Evolutionary conservation across 2,797 vertebrate species (phyloP).

Genomic region (Argya squamiceps): DNA sequence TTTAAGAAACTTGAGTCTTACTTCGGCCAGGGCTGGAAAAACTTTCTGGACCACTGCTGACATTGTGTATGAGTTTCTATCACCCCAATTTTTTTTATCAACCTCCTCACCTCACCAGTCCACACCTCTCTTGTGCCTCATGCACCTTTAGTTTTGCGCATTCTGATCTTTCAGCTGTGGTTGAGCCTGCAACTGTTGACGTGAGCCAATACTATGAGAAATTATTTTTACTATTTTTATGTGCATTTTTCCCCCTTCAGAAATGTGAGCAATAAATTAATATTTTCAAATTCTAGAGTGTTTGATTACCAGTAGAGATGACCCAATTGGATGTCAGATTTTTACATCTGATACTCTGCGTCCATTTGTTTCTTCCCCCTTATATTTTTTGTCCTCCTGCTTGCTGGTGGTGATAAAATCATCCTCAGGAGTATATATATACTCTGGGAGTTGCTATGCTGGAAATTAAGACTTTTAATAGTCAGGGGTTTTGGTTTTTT

Average conservation of each 20-base stretch:
- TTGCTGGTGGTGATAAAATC: background rate
- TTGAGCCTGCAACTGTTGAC: background rate
- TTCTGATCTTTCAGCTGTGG: background rate
- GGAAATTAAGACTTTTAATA: slow-evolving; percentile 38
- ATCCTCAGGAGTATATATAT: background rate
- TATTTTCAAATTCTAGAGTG: background rate
- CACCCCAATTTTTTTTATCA: background rate
- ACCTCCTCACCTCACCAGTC: background rate
- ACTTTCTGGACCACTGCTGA: background rate
- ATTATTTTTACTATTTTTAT: background rate
- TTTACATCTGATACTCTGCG: background rate
- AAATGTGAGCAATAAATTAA: background rate
- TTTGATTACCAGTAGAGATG: background rate
- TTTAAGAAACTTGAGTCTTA: background rate
- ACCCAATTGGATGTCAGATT: background rate
- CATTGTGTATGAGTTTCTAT: background rate
- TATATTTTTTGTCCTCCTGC: background rate
- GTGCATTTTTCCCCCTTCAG: background rate
- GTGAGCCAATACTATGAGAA: background rate
- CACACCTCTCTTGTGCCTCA: background rate
- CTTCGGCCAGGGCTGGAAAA: background rate
- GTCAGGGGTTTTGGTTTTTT: background rate
- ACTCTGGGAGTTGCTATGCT: background rate
- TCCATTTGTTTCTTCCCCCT: background rate
- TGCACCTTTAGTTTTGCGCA: background rate